phyloP scores from a whole-genome alignment of 2,113 vertebrate genomes.

The Choloepus hoffmanni region DNA sequence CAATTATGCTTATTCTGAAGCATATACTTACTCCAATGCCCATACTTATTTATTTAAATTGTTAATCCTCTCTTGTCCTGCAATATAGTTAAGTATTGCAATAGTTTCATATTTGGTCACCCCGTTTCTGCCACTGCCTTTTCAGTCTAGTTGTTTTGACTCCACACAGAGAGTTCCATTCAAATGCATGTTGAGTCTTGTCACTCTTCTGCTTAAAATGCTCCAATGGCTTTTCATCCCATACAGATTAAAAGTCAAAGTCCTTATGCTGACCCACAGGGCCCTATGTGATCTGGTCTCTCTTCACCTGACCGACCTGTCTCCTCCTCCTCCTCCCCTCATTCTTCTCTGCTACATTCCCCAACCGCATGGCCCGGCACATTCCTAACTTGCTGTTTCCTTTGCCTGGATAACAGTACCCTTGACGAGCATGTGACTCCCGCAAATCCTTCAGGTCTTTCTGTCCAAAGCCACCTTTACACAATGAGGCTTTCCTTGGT shows the following conservation, averaged over 20 bases:
- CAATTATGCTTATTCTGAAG: background rate
- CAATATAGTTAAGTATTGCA: background rate
- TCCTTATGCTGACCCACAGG: background rate
- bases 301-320: rapidly evolving
- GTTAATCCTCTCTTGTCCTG: background rate
- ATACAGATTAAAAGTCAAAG: background rate
- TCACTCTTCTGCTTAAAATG: background rate
- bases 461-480: background rate
- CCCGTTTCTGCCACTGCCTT: background rate
- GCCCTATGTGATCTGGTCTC: background rate
- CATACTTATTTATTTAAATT: background rate
- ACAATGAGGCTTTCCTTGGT: background rate
- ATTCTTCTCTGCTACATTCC: background rate
- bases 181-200: background rate
- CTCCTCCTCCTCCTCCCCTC: background rate
- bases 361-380: background rate
- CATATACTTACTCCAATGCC: background rate
- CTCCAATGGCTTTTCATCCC: background rate
- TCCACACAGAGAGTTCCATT: background rate
- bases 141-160: background rate
- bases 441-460: background rate
- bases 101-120: background rate
- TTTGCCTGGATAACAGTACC: background rate
- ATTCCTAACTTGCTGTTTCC: background rate
- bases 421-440: too few relatives aligned